Base-by-base conservation (phyloP, 2,797 vertebrate genomes). In the Sus cebifrons region DNA sequence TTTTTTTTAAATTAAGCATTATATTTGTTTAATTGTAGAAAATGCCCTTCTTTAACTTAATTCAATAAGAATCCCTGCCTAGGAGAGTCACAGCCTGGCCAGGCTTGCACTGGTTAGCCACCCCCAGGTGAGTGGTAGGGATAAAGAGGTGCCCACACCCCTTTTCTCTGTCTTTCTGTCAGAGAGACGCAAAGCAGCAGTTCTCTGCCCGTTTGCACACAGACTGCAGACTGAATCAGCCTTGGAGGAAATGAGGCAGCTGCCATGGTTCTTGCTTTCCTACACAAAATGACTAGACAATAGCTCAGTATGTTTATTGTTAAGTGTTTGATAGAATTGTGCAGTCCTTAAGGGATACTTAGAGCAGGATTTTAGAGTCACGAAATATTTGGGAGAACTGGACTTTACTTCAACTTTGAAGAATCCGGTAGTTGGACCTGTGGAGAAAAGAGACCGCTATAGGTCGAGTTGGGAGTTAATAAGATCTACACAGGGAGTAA, bases 1-100 rank as follows among this genome's bases (percentile, higher is more conserved):
- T 74, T 65, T 86, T 86, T 78, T 27, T 32, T 52, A 32, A 91
- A 91, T 90, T 84, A 89, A 95, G 8, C 40, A 52, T 75, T 93
- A 25, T 74, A 71, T 86, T 44, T 94, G 13, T 44, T 84, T 82
- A 52, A 56, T 71, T 87, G 16, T n/a, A 96, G 78, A 90, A 88
- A 68, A 94, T 32, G 75, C n/a, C 18, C 29, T 94, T 65, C 65
- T 78, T 15, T 91, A 64, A 92, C 21, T 75, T 75, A 6, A 15
- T 84, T 49, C 64, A 71, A 3, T 70, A 56, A 23, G 62, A 77
- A 90, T 75, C 16, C 13, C 32, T 56, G 36, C 21, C 44, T 60
- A 77, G 36, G 27, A 65, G 11, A 92, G 13, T 25, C 17, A 62
- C 17, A n/a, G 18, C 18, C 54, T 71, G 71, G 16, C 40, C 40